phyloP scores from a whole-genome alignment of 2,888 invertebrate genomes.

The Leucophenga maculata region DNA sequence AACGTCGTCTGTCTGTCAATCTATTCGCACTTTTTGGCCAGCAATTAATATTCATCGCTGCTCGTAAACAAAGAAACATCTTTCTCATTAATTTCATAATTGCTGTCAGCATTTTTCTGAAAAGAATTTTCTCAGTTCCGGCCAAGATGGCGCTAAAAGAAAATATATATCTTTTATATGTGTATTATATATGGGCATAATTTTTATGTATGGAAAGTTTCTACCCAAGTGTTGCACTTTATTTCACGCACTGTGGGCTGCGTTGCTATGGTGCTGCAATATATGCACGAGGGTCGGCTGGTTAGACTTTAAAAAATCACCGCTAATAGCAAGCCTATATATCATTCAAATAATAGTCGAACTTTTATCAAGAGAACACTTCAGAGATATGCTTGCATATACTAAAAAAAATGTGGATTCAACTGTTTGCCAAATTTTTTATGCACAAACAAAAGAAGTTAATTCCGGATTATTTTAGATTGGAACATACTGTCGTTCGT shows the following conservation, averaged over 20 bases:
- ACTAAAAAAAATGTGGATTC: no score
- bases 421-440: no score
- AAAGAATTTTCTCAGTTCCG: constrained; percentile 1
- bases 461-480: no score
- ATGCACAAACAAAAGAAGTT: no score
- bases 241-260: not conserved
- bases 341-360: no score
- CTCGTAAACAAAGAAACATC: not conserved
- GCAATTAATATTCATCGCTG: constrained; percentile 19
- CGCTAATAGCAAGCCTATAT: no score
- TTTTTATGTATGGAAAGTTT: not conserved
- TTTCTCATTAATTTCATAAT: not conserved
- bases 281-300: not conserved
- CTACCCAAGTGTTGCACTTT: not conserved
- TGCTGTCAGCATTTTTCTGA: not conserved
- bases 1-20: constrained; percentile 6
- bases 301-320: no score
- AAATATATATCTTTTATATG: not conserved
- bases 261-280: not conserved
- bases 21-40: not conserved
- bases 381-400: no score
- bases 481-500: no score
- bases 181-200: no score
- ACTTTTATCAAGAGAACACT: no score
- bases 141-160: not conserved